Base-by-base conservation (phyloP, 2,113 vertebrate species). In the Xiphophorus couchianus region DNA sequence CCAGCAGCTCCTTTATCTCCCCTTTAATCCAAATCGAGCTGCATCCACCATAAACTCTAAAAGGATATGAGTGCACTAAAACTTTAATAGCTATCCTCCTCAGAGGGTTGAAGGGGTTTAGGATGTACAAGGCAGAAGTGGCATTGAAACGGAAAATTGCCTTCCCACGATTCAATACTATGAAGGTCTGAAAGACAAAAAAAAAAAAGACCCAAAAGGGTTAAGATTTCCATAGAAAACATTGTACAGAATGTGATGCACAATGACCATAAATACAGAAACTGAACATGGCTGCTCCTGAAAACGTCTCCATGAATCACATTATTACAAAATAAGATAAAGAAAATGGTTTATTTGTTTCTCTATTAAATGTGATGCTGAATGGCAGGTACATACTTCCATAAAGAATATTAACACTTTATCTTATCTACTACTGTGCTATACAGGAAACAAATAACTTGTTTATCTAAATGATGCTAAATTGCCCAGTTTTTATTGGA, bases 11-110 rank as follows among this genome's bases (percentile, higher is more conserved):
- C 48, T 62, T 73, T 64, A 67, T 81, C 82, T 77, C 79, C 76
- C 72, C 60, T 80, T 75, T 73, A 81, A 87, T 87, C 75, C 62
- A 76, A 79, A 77, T 72, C 39, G 75, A 78, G 60, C 80, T 67
- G 70, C 84, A 25, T 61, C 54, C 39, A 19, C 29, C 3, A 29
- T 78, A 85, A 85, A 84, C 69, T 62, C 29, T n/a, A 77, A 96
- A 99, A 99, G 97, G 98, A 99, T 99, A 99, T 99, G 97, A 96
- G 95, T 99, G 97, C 90, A 99, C 97, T 94, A 99, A 96, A 96
- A 99, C 94, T 92, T 95, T 96, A 94, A 99, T 99, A 92, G 97
- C 96, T 93, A 97, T 80, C 95, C 96, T 97, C 92, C 98, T 96
- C 83, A 99, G 89, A 90, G 96, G 97, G 90, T 98, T 99, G 96